Evolutionary conservation across 1,140 invertebrate species (phyloP).

Genomic region (Hestina assimilis): DNA sequence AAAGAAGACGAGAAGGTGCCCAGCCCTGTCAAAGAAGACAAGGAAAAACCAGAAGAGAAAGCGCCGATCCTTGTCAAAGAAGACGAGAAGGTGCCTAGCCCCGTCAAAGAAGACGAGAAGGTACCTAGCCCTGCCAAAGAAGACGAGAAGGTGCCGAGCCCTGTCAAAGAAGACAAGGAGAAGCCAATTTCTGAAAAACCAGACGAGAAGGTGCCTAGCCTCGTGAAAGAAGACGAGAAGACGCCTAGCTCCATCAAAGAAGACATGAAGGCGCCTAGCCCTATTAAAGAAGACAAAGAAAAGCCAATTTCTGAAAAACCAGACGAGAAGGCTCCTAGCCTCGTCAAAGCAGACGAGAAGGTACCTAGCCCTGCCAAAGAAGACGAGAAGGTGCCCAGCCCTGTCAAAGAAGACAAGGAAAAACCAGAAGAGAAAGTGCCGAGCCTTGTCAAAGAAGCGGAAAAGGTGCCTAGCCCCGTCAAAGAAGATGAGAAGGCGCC

Average conservation of each 20-base stretch:
- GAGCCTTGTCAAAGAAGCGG: not conserved
- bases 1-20: not conserved
- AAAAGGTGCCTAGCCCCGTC: not conserved
- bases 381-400: not conserved
- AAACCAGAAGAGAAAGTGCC: not conserved
- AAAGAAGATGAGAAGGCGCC: not conserved
- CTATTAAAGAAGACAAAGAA: not conserved
- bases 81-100: slow-evolving; percentile 3
- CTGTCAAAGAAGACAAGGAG: not conserved
- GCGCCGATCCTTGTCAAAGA: not conserved
- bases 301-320: not conserved
- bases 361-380: not conserved
- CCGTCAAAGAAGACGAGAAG: not conserved
- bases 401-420: not conserved
- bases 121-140: slow-evolving; percentile 3
- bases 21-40: too few species aligned
- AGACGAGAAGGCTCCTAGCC: slow-evolving; percentile 2
- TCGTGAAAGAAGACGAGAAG: slow-evolving; percentile 3
- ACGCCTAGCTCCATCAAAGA: slow-evolving; percentile 15
- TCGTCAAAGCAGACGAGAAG: not conserved
- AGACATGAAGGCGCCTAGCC: not conserved
- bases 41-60: not conserved
- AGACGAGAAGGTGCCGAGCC: too few species aligned
- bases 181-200: not conserved
- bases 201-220: not conserved